Evolutionary conservation across 2,113 vertebrate genomes (phyloP), one percentile per base, ranked within the genome.

Genomic region (Panthera leo): DNA sequence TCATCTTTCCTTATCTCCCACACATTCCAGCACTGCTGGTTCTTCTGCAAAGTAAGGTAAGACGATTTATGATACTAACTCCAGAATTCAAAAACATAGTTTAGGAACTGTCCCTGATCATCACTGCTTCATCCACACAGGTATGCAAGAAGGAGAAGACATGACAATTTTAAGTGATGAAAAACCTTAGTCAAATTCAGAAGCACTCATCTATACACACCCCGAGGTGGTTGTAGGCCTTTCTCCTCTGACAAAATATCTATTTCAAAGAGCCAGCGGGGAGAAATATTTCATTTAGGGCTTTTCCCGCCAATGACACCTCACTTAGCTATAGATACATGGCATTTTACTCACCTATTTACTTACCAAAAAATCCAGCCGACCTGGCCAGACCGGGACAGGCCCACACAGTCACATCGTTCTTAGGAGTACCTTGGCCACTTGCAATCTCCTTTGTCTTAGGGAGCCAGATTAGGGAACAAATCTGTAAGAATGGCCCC

Each of bases 381-480:
- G 95, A 95, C 65, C 96, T 98, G 45, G 53, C 71, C 95, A 99
- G 97, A 31, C 80, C 78, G 1, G 98, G 98, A 91, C 96, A 99
- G 29, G 97, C 86, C 99, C 99, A 99, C 70, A 98, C 91, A 82
- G 96, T 98, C 83, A 99, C 96, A 12, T 97, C 98, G 95, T 99
- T 98, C 92, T 93, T 95, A 61, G 99, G 99, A 90, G 98, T 95
- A 5, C 98, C 99, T 73, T 99, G 99, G 61, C 98, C 98, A 63
- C 98, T 99, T 76, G 99, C 36, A 61, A 99, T 95, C 95, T 97
- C 96, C 21, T 96, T 97, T 88, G 95, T 99, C 91, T 98, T 95
- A 79, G 98, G 98, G 84, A 99, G 96, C 98, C 99, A 99, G 61
- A 96, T 85, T n/a, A 99, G 98, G 55, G 98, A 99, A 96, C 99